Evolutionary conservation across 2,888 invertebrate genomes (phyloP), one percentile per base, ranked within the genome.

Genomic region (Hipparchia sbordonii): DNA sequence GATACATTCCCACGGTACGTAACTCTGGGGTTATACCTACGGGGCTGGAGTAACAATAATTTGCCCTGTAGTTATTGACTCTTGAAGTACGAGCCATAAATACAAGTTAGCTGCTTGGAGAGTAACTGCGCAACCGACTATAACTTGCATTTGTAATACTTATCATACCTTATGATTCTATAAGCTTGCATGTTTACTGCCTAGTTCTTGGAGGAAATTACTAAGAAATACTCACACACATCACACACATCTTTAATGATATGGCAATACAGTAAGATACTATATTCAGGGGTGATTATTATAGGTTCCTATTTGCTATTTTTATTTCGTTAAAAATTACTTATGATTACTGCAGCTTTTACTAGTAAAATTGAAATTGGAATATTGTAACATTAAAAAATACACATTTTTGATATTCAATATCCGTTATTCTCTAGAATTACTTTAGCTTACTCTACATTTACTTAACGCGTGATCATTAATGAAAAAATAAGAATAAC

Each of bases 1-100:
- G 81, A 82, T 83, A 80, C 81, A 85, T 91, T 91, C 90, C 89
- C 89, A 91, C 91, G 90, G 87, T 86, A 39, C 39, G 39, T 39
- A 85, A 88, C 86, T 82, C 84, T 81, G 81, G 80, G 82, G 79
- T 79, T 81, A 80, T 83, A 80, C 82, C 74, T 81, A 82, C 81
- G 78, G 78, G 83, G 81, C 80, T 82, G 79, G 81, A 86, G 79
- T 84, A 83, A 85, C 84, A 87, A 86, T 87, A 84, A 89, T 89
- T 87, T 85, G 83, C 85, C 83, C 80, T 79, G 79, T 81, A 84
- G 82, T 83, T 81, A 87, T 85, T 84, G 83, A 84, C 82, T 84
- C 80, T 82, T 85, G 81, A 81, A 81, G 81, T 79, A 80, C 75
- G 77, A 78, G 78, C 78, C 80, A 82, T 82, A 82, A 82, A 82